Base-by-base conservation (phyloP, 1,140 invertebrate species). In the Drosophila pallidifrons region DNA sequence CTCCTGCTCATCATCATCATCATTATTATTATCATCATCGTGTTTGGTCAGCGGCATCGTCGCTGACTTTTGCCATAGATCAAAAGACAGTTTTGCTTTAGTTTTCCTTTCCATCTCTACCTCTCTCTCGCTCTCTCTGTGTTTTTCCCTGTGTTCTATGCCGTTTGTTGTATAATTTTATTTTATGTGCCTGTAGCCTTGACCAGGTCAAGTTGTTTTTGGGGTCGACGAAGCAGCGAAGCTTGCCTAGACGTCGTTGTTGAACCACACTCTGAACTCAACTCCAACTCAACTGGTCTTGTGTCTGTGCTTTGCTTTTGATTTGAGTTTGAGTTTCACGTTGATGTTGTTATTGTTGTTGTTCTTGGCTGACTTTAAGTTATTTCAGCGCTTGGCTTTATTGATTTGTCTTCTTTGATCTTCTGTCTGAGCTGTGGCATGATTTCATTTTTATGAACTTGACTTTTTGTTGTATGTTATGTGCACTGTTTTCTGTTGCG, bases 381-480 rank as follows among this genome's bases (percentile, higher is more conserved):
- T 87, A 87, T 87, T 87, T 88, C 85, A 64, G 54, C 54, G 61
- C 83, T 66, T 65, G 57, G 58, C 61, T 67, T 88, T 91, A 91
- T 91, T 91, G 88, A 91, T 91, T 91, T 89, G 89, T 88, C 81
- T 77, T 81, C 83, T 91, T 91, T 91, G 88, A 89, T 89, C 88
- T 85, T 89, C 78, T 89, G 83, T 66, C 79, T 85, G 85, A 81
- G 85, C 85, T 89, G 81, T 89, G 78, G 78, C 85, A 89, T 89
- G 85, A 89, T 85, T 89, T 89, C 85, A 89, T 89, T 89, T 88
- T 89, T 89, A 89, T 89, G 85, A 89, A 89, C 85, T 89, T 89
- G 85, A 89, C 75, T 85, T 81, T 71, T 75, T 43, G 41, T 15
- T 25, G 20, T 25, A 25, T 25, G 20, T 20, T 20, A 10, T 38